A percentile compares a stretch with the other conserved stretches of the same genome.
These are phyloP conservation scores for Leptogaster cylindrica DNA, from an alignment of 2,888 invertebrate genomes.

Conservation along the genomic window DNA sequence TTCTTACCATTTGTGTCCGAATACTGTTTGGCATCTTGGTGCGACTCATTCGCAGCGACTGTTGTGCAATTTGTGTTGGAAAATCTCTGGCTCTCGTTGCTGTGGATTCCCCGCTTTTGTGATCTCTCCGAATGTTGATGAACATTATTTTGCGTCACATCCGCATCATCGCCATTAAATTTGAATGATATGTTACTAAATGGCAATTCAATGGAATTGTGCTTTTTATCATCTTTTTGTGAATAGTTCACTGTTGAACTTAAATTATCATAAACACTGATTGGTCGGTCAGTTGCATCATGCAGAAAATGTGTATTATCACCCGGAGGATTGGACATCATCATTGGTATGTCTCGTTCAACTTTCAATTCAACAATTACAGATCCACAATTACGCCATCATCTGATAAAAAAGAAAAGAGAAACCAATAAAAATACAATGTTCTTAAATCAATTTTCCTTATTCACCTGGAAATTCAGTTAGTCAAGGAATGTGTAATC, in stretches of 20 bases:
- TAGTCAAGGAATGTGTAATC: no score
- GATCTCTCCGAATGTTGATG: neutral
- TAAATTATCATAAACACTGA: constrained; percentile 61
- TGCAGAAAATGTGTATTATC: neutral
- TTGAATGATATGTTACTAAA: constrained; percentile 19
- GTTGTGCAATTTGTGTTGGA: neutral
- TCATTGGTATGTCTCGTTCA: neutral
- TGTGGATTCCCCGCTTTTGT: neutral
- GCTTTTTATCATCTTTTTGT: constrained; percentile 39
- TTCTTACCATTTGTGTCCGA: neutral
- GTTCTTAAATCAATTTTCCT: no score
- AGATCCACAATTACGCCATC: no score
- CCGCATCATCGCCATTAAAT: neutral
- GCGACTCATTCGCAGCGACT: neutral
- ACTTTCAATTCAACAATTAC: no score
- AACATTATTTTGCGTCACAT: neutral
- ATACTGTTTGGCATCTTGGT: neutral
- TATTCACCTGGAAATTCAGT: no score
- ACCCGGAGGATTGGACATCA: neutral
- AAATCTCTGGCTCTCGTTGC: neutral
- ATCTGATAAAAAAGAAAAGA: no score
- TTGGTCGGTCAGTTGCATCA: constrained; percentile 54
- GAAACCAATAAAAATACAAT: no score
- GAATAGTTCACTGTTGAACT: constrained; percentile 47
- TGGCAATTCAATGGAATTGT: neutral